Percentiles rank a stretch among this genome's conserved stretches.
These are phyloP conservation scores for Mesembrinibis cayennensis DNA, from an alignment of 2,113 vertebrate genomes.

Conservation along the genomic window DNA sequence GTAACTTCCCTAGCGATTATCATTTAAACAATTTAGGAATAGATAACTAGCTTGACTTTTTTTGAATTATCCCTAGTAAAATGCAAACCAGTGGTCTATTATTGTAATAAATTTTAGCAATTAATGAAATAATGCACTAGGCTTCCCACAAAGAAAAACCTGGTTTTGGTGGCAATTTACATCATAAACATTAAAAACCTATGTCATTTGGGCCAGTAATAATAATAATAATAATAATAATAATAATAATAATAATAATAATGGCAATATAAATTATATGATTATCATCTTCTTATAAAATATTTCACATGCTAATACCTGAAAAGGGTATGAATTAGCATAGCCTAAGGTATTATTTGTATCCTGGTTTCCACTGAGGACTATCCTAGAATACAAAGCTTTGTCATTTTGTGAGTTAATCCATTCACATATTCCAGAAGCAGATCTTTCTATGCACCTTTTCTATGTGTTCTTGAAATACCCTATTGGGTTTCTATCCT, in stretches of 20 bases:
- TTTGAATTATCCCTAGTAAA: constrained; percentile 30
- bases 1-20: neutral
- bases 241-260: constrained; percentile 39
- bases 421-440: neutral
- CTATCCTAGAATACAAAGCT: neutral
- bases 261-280: neutral
- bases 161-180: neutral
- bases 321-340: neutral
- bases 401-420: neutral
- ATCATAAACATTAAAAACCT: neutral
- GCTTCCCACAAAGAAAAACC: neutral
- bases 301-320: neutral
- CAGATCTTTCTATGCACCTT: neutral
- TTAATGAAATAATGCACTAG: neutral
- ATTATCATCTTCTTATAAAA: neutral
- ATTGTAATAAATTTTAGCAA: constrained; percentile 25
- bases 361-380: neutral
- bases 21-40: neutral
- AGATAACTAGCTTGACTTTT: constrained; percentile 42
- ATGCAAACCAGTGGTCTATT: neutral
- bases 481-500: neutral
- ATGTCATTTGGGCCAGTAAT: neutral
- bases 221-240: constrained; percentile 47
- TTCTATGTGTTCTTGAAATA: neutral
- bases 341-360: neutral